phyloP scores from a whole-genome alignment of 1,140 invertebrate species.

The Drosophila saltans region DNA sequence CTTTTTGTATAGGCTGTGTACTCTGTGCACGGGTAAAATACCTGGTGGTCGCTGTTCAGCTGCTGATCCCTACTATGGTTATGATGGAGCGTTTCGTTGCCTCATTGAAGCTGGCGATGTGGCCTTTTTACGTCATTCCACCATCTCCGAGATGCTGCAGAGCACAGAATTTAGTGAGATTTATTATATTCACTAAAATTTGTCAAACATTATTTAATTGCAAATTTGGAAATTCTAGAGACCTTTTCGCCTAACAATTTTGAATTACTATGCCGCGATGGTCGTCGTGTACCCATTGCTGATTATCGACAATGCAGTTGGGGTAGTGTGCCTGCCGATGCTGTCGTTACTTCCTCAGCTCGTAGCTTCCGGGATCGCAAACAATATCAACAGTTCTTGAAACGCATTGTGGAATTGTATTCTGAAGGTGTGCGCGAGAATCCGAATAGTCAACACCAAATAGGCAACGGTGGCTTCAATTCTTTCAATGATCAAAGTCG shows the following conservation, averaged over 20 bases:
- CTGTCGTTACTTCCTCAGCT: conserved; percentile 93
- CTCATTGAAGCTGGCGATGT: conserved; percentile 94
- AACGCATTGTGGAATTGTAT: conserved; percentile 85
- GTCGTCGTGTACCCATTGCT: conserved; percentile 87
- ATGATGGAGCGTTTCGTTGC: conserved; percentile 94
- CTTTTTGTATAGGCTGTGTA: conserved; percentile 86
- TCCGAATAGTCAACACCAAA: conserved; percentile 34
- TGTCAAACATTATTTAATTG: neutral
- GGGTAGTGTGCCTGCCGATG: conserved; percentile 93
- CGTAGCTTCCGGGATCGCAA: conserved; percentile 86
- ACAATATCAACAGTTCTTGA: conserved; percentile 86
- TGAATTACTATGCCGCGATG: conserved; percentile 94
- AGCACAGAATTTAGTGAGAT: conserved; percentile 85
- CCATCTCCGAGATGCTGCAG: conserved; percentile 89
- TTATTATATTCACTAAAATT: neutral
- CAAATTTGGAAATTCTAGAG: conserved; percentile 71
- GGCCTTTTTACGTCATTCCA: conserved; percentile 95
- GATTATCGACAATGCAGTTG: conserved; percentile 93
- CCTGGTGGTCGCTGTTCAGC: conserved; percentile 92
- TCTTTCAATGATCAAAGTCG: conserved; percentile 54
- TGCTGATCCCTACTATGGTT: conserved; percentile 95
- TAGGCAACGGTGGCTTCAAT: conserved; percentile 44
- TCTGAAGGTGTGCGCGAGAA: conserved; percentile 63
- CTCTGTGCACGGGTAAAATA: conserved; percentile 91
- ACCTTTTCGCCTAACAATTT: conserved; percentile 88